Evolutionary conservation across 2,113 vertebrate species (phyloP).

Genomic region (Indicator maculatus): DNA sequence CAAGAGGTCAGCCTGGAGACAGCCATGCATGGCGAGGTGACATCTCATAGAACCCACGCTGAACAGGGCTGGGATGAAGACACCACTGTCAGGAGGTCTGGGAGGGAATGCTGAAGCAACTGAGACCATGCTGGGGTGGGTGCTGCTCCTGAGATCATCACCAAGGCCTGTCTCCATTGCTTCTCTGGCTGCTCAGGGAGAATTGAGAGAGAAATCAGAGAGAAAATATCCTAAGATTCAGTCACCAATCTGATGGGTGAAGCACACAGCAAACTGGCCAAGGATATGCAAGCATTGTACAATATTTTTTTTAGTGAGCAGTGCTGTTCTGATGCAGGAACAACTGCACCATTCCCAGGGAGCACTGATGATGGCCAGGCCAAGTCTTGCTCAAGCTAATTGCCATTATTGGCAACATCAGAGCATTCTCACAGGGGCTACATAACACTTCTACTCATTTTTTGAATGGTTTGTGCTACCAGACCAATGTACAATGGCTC

Average conservation of each 20-base stretch:
- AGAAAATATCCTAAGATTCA: background rate
- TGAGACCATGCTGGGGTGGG: background rate
- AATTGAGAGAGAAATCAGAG: background rate
- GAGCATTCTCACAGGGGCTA: background rate
- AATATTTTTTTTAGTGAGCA: background rate
- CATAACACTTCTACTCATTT: background rate
- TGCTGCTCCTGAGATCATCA: accelerated
- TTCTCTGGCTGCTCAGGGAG: background rate
- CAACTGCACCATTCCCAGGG: background rate
- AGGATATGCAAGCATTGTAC: background rate
- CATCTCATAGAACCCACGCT: background rate
- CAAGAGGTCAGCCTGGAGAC: background rate
- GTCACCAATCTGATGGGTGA: background rate
- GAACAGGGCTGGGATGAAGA: background rate
- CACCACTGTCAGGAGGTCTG: background rate
- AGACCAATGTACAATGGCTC: background rate
- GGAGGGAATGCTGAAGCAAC: background rate
- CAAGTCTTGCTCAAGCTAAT: background rate
- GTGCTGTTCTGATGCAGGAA: background rate
- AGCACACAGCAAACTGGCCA: background rate
- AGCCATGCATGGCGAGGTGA: accelerated
- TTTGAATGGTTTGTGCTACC: background rate
- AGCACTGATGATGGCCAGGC: background rate
- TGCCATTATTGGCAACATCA: background rate
- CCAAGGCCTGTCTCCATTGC: background rate